Evolutionary conservation across 2,888 invertebrate genomes (phyloP).

Genomic region (Candidula unifasciata): DNA sequence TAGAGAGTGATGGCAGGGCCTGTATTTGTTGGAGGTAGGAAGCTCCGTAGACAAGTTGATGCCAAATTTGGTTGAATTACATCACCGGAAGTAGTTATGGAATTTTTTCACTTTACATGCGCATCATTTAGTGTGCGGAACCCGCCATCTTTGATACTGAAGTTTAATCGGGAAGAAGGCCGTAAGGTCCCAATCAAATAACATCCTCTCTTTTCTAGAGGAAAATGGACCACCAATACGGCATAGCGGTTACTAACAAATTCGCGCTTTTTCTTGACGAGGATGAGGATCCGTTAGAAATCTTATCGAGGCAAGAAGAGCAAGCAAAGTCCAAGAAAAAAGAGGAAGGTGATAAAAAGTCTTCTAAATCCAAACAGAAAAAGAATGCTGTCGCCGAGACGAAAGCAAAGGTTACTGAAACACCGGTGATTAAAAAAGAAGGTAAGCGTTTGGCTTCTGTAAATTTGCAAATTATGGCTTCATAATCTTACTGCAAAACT

Average conservation of each 20-base stretch:
- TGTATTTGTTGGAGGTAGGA: too few relatives aligned
- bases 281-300: slow-evolving; percentile 89
- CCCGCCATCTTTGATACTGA: slow-evolving; percentile 54
- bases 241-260: slow-evolving; percentile 86
- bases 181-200: slow-evolving; percentile 72
- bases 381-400: slow-evolving; percentile 63
- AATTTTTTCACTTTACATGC: slow-evolving; percentile 52
- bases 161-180: slow-evolving; percentile 46
- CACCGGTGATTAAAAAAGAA: slow-evolving; percentile 68
- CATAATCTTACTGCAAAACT: not conserved
- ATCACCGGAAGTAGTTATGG: slow-evolving; percentile 49
- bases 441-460: slow-evolving; percentile 59
- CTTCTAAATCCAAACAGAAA: slow-evolving; percentile 68
- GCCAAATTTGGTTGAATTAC: slow-evolving; percentile 2
- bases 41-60: too few relatives aligned
- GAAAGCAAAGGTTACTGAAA: slow-evolving; percentile 68
- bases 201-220: slow-evolving; percentile 73
- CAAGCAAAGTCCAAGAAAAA: slow-evolving; percentile 85
- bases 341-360: slow-evolving; percentile 73
- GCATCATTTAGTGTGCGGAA: slow-evolving; percentile 54
- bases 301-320: slow-evolving; percentile 87
- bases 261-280: slow-evolving; percentile 91
- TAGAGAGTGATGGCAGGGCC: too few relatives aligned
- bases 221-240: slow-evolving; percentile 91
- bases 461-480: not conserved